phyloP scores from a whole-genome alignment of 2,797 vertebrate species.

The Dendrocincla tyrannina region DNA sequence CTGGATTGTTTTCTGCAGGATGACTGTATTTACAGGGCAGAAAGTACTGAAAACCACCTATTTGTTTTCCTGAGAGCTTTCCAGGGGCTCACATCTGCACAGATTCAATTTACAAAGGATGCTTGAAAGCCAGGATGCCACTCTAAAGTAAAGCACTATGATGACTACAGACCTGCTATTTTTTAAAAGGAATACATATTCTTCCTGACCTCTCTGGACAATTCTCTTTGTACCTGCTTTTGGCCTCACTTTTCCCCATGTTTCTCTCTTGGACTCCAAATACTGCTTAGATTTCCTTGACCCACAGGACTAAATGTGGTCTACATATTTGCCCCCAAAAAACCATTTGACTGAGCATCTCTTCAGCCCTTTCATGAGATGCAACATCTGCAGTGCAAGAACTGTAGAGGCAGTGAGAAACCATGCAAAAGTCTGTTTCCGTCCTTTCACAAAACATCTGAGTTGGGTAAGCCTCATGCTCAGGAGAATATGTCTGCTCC shows the following conservation, averaged over 20 bases:
- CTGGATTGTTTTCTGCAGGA: neutral
- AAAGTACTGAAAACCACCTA: neutral
- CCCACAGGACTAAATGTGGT: neutral
- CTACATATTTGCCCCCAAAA: neutral
- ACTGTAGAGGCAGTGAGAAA: neutral
- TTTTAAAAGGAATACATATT: neutral
- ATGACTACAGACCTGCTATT: neutral
- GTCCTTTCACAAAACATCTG: neutral
- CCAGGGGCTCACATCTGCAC: neutral
- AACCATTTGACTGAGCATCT: neutral
- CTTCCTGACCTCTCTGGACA: neutral
- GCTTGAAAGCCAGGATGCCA: neutral
- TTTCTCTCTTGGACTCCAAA: neutral
- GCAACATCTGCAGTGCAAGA: neutral
- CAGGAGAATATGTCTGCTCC: neutral
- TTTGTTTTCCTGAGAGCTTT: slow-evolving; percentile 3
- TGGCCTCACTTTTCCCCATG: neutral
- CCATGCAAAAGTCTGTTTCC: neutral
- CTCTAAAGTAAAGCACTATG: neutral
- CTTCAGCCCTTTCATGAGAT: neutral
- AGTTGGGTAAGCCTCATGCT: neutral
- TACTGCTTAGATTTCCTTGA: neutral
- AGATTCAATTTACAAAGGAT: neutral
- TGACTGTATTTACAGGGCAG: neutral
- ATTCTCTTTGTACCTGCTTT: neutral